These are phyloP conservation scores for Epizoanthus rinbou DNA, from an alignment of 92 coral and sea anemone species.

Conservation along the genomic window DNA sequence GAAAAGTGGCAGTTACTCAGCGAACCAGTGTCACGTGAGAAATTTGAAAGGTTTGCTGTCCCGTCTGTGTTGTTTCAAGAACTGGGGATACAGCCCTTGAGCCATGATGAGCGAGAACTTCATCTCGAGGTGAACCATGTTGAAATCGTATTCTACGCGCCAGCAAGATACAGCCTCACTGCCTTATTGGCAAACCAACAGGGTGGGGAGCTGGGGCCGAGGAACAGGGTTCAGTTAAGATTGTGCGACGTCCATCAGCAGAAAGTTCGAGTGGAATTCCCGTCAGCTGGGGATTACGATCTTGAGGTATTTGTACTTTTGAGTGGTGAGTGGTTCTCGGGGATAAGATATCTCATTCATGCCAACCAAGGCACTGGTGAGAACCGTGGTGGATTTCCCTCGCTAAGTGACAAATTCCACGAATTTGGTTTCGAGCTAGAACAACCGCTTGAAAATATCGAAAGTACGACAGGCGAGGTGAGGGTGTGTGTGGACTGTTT, in stretches of 20 bases:
- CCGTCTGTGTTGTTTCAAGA: constrained; percentile 59
- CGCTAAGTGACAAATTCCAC: constrained; percentile 54
- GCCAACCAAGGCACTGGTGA: constrained; percentile 52
- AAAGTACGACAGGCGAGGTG: constrained; percentile 57
- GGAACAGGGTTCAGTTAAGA: constrained; percentile 62
- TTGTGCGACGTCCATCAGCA: constrained; percentile 69
- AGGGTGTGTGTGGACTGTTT: constrained; percentile 43
- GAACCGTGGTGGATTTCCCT: constrained; percentile 66
- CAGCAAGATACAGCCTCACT: constrained; percentile 54
- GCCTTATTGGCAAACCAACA: constrained; percentile 52
- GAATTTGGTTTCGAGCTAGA: constrained; percentile 57
- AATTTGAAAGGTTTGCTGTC: constrained; percentile 66
- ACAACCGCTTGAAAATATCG: constrained; percentile 66
- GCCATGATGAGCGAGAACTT: constrained; percentile 68
- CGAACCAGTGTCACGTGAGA: constrained; percentile 57
- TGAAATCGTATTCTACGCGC: constrained; percentile 76
- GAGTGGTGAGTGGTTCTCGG: constrained; percentile 52
- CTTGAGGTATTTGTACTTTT: constrained; percentile 57
- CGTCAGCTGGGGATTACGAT: constrained; percentile 65
- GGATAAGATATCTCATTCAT: constrained; percentile 55
- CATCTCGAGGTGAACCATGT: constrained; percentile 45
- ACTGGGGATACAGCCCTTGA: constrained; percentile 63
- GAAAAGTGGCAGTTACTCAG: constrained; percentile 77
- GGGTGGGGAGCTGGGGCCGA: background rate
- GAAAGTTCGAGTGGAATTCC: constrained; percentile 70